Conservation (phyloP, 2,797 vertebrate genomes). For the Coreius guichenoti region DNA sequence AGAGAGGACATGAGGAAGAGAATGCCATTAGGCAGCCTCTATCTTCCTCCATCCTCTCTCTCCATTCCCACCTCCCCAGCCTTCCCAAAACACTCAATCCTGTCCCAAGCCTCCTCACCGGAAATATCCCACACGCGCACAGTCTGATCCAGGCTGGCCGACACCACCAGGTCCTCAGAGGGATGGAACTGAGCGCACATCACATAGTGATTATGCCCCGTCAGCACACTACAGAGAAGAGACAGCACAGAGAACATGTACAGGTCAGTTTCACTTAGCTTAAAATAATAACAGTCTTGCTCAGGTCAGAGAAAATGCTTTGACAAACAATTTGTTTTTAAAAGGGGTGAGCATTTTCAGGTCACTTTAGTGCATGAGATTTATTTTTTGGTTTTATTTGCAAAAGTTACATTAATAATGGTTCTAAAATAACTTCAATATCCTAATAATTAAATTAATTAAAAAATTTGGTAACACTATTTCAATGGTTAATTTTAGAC, state of each 20-base stretch:
- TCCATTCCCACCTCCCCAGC: constrained; percentile 51
- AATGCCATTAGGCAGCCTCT: background rate
- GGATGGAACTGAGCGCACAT: constrained; percentile 99
- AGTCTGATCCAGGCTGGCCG: constrained; percentile 96
- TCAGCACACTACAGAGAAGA: constrained; percentile 84
- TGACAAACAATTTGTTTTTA: background rate
- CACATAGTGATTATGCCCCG: constrained; percentile 97
- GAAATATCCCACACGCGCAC: constrained; percentile 99
- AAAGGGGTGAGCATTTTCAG: background rate
- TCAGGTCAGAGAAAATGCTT: background rate
- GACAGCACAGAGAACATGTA: constrained; percentile 10
- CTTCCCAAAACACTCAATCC: constrained; percentile 61
- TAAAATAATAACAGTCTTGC: background rate
- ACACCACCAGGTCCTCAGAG: constrained; percentile 95
- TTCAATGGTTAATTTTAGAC: too few relatives aligned
- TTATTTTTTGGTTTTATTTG: background rate
- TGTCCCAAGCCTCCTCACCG: constrained; percentile 83
- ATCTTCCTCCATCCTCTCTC: constrained; percentile 56
- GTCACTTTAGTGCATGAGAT: background rate
- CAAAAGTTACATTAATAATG: background rate
- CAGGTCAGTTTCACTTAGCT: background rate
- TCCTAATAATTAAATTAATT: background rate
- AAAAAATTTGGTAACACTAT: too few relatives aligned
- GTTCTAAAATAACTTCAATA: background rate
- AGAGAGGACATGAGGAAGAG: constrained; percentile 63